These are phyloP conservation scores for Diglossa cyanea DNA, from an alignment of 2,797 vertebrate species.

Conservation along the genomic window DNA sequence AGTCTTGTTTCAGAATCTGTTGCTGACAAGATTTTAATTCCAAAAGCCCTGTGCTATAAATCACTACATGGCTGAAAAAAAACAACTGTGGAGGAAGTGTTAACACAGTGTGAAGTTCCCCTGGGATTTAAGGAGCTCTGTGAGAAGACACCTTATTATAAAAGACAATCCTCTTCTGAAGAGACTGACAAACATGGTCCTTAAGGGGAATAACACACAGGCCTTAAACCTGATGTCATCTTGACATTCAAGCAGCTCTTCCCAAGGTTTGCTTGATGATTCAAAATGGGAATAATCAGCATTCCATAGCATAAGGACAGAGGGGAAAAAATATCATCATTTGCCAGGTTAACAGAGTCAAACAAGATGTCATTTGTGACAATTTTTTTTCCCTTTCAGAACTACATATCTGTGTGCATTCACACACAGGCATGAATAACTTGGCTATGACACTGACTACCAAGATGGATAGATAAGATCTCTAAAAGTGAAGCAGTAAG, in stretches of 20 bases:
- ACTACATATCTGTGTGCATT: neutral
- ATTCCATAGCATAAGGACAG: neutral
- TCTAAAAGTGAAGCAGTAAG: neutral
- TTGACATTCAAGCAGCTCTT: neutral
- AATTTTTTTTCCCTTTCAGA: neutral
- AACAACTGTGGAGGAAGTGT: neutral
- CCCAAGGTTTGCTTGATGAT: neutral
- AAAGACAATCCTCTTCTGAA: neutral
- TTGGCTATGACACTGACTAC: neutral
- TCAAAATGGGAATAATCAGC: neutral
- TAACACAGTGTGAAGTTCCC: neutral
- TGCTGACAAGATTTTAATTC: neutral
- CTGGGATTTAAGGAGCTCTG: neutral
- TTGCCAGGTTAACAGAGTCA: neutral
- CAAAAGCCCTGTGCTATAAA: neutral
- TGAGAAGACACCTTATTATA: neutral
- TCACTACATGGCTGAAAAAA: neutral
- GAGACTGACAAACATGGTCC: neutral
- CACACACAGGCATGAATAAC: neutral
- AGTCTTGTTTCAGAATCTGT: neutral
- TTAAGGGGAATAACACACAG: neutral
- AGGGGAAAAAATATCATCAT: neutral
- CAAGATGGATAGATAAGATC: neutral
- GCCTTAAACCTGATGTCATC: neutral
- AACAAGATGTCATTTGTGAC: neutral